Conservation (phyloP, 2,797 vertebrate species). For the Thaleichthys pacificus region DNA sequence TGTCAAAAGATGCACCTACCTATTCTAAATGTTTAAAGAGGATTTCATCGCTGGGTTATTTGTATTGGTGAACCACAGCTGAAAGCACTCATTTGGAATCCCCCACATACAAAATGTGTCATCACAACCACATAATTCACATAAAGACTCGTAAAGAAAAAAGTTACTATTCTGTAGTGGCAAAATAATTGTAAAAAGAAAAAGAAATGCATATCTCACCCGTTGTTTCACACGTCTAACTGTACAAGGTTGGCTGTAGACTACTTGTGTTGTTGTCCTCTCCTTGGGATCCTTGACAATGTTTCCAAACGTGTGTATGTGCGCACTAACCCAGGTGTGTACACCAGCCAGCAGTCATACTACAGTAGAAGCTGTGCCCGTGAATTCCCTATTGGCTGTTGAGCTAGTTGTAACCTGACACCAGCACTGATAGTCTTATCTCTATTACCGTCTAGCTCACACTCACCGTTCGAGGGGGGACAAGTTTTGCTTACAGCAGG, state of each 20-base stretch:
- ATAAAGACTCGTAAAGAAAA: no score
- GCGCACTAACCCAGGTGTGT: slow-evolving; percentile 66
- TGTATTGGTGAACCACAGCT: no score
- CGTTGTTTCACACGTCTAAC: slow-evolving; percentile 30
- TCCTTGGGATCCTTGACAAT: slow-evolving; percentile 62
- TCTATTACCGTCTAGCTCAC: slow-evolving; percentile 37
- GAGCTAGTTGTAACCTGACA: slow-evolving; percentile 70
- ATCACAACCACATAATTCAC: no score
- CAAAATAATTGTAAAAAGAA: not conserved
- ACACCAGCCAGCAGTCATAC: slow-evolving; percentile 32
- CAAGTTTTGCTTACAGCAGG: not conserved
- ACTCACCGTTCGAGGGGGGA: slow-evolving; percentile 23
- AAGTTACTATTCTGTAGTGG: no score
- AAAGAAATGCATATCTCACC: slow-evolving; percentile 54
- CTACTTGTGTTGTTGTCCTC: slow-evolving; percentile 55
- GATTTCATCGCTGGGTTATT: no score
- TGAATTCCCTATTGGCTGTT: slow-evolving; percentile 66
- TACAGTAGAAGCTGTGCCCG: slow-evolving; percentile 40
- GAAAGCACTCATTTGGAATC: no score
- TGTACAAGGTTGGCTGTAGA: slow-evolving; percentile 11
- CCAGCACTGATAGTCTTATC: slow-evolving; percentile 55
- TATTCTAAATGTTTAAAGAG: no score
- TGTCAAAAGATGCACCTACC: no score
- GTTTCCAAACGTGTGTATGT: slow-evolving; percentile 44
- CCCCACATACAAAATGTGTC: no score